phyloP scores from a whole-genome alignment of 2,888 invertebrate genomes.

The Lydus trimaculatus region DNA sequence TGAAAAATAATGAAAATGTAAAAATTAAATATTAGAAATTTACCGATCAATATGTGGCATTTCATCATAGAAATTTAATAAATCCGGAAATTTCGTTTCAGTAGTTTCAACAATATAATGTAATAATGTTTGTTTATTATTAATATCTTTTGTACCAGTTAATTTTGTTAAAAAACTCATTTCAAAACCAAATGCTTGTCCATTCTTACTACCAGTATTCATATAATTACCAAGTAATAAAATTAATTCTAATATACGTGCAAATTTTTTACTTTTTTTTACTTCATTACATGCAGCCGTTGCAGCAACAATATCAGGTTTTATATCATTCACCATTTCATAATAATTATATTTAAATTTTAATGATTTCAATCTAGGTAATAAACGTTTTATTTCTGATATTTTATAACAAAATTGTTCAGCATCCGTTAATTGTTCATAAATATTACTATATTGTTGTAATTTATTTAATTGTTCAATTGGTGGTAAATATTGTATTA shows the following conservation, averaged over 20 bases:
- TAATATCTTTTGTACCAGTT: slow-evolving; percentile 89
- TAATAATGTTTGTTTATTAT: slow-evolving; percentile 90
- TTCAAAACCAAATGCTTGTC: slow-evolving; percentile 95
- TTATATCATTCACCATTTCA: slow-evolving; percentile 86
- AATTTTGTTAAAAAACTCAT: slow-evolving; percentile 94
- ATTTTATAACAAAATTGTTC: slow-evolving; percentile 95
- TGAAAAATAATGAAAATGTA: too few species aligned
- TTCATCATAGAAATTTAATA: slow-evolving; percentile 81
- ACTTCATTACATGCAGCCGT: slow-evolving; percentile 97
- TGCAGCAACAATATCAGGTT: slow-evolving; percentile 93
- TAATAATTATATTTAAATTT: slow-evolving; percentile 88
- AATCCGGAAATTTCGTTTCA: slow-evolving; percentile 88
- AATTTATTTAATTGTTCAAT: slow-evolving; percentile 89
- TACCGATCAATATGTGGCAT: slow-evolving; percentile 86
- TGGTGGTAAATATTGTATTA: slow-evolving; percentile 90
- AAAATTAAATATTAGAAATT: slow-evolving; percentile 23
- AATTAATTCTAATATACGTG: slow-evolving; percentile 87
- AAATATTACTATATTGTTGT: slow-evolving; percentile 78
- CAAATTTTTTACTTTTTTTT: slow-evolving; percentile 87
- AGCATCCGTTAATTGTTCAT: slow-evolving; percentile 86
- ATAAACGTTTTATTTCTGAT: slow-evolving; percentile 85
- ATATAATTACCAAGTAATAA: slow-evolving; percentile 94
- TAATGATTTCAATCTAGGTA: slow-evolving; percentile 86
- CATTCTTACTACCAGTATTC: slow-evolving; percentile 95
- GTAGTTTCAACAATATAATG: slow-evolving; percentile 91